Percentiles rank a stretch among this genome's conserved stretches.
Evolutionary conservation across 2,888 invertebrate species (phyloP).

Genomic region (Erebia palarica): DNA sequence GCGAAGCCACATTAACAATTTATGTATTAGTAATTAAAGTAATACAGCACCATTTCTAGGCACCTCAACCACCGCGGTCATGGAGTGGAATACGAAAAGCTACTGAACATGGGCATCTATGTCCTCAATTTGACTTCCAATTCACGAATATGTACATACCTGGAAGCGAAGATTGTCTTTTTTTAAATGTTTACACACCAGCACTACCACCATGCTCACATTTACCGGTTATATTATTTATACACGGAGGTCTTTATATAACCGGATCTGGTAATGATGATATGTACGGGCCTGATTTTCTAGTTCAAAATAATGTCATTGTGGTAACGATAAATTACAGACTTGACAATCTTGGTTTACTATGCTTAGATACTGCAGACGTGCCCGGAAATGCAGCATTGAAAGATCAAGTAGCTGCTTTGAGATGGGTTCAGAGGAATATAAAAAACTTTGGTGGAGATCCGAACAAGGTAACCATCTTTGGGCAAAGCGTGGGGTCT

Average conservation of each 20-base stretch:
- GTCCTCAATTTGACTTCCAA: slow-evolving; percentile 7
- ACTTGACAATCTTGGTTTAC: slow-evolving; percentile 56
- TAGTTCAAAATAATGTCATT: slow-evolving; percentile 51
- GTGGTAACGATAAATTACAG: slow-evolving; percentile 61
- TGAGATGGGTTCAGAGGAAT: slow-evolving; percentile 57
- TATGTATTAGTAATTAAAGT: no score
- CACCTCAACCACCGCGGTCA: not conserved
- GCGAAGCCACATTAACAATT: no score
- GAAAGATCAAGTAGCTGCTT: slow-evolving; percentile 60
- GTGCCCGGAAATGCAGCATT: slow-evolving; percentile 62
- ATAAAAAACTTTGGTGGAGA: slow-evolving; percentile 61
- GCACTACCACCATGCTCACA: slow-evolving; percentile 41
- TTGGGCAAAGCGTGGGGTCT: slow-evolving; percentile 57
- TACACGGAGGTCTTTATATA: slow-evolving; percentile 57
- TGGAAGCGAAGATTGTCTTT: slow-evolving; percentile 17
- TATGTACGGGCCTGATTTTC: slow-evolving; percentile 45
- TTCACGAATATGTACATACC: not conserved
- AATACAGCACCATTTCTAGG: not conserved
- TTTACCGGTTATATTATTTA: slow-evolving; percentile 58
- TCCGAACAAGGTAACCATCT: slow-evolving; percentile 58
- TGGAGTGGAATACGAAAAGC: slow-evolving; percentile 13
- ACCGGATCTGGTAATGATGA: slow-evolving; percentile 55
- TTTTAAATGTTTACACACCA: slow-evolving; percentile 49
- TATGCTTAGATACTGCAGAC: slow-evolving; percentile 53
- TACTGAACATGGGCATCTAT: slow-evolving; percentile 7